Evolutionary conservation across 2,113 vertebrate genomes (phyloP), one percentile per base, ranked within the genome.

Genomic region (Poeciliopsis turrubarensis): DNA sequence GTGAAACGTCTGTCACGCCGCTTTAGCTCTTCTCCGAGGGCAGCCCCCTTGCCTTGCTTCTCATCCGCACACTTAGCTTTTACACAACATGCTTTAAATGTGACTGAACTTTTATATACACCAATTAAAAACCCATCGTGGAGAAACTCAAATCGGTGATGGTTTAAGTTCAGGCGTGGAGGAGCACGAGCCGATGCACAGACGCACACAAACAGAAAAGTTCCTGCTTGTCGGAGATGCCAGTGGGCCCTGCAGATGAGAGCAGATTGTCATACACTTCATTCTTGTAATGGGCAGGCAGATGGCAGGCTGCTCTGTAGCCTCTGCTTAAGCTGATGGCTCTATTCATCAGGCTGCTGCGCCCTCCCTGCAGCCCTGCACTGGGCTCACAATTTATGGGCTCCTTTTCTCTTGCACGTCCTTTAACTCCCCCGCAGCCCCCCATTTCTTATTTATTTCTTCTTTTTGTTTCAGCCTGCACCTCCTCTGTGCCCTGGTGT

Each of bases 261-360:
- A 71, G 80, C 12, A 70, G 72, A 75, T 81, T 60, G 65, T 90
- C 87, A 76, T 84, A 76, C 79, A 80, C 87, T 92, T 88, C 86
- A 89, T 93, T 93, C 89, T 86, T 84, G 89, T 93, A 93, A 95
- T 93, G 91, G 89, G 77, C 72, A 92, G 89, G 92, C 94, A 94
- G 94, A 94, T 95, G 93, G 94, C 92, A 91, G 84, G 79, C 84
- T 89, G 89, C 89, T 93, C 92, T 85, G 89, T 87, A 90, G 92
- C 90, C 92, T 93, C 91, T 87, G 89, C 89, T 93, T 89, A 87
- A 89, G 82, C 91, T 94, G 94, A 94, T 92, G 91, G 89, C 89
- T 94, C 90, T 90, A 94, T 95, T 94, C 89, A 93, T 95, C 92
- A 93, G 85, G 73, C 78, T 26, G 65, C 91, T 82, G 74, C 87